These are phyloP conservation scores for Drosophila varians DNA, from an alignment of 1,140 invertebrate genomes.

Conservation along the genomic window DNA sequence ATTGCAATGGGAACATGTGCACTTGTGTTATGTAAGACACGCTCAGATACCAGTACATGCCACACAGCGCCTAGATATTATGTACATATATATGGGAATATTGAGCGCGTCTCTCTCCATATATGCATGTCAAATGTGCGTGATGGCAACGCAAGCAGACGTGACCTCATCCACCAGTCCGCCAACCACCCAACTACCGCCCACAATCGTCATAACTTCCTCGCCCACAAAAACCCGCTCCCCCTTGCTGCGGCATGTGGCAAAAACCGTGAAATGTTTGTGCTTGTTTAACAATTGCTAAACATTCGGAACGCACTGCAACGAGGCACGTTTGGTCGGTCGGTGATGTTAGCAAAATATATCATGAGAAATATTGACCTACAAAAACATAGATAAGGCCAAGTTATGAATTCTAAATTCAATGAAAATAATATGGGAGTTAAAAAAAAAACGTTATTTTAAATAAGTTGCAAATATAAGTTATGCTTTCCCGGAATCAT, in stretches of 20 bases:
- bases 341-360: not conserved
- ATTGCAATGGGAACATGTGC: slow-evolving; percentile 6
- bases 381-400: not conserved
- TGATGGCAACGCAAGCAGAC: slow-evolving; percentile 42
- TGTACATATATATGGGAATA: slow-evolving; percentile 2
- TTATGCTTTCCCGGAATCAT: not conserved
- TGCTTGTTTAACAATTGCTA: slow-evolving; percentile 36
- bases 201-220: not conserved
- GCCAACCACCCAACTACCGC: not conserved
- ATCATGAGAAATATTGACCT: not conserved
- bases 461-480: too few relatives aligned
- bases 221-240: not conserved
- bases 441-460: too few relatives aligned
- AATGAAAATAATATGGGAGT: not conserved
- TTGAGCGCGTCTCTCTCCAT: slow-evolving; percentile 10
- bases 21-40: slow-evolving; percentile 27
- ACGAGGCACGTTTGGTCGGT: slow-evolving; percentile 2
- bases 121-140: slow-evolving; percentile 50
- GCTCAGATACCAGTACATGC: not conserved
- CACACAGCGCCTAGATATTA: not conserved
- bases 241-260: slow-evolving; percentile 7
- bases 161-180: slow-evolving; percentile 36
- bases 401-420: not conserved
- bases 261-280: slow-evolving; percentile 38
- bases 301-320: slow-evolving; percentile 25